Conservation (phyloP, 2,888 invertebrate genomes). For the Bombyx huttoni region DNA sequence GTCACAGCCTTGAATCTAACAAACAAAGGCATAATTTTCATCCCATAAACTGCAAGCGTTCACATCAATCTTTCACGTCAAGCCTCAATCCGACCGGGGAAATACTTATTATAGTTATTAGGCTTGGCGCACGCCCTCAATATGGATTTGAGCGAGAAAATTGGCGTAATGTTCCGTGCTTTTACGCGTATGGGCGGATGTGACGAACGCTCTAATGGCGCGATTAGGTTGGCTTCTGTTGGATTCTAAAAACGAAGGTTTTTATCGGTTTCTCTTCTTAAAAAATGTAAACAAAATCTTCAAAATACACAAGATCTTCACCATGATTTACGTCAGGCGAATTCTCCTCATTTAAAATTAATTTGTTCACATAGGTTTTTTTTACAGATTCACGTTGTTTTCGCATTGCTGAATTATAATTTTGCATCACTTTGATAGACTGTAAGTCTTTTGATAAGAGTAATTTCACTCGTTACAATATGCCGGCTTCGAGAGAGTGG, state of each 20-base stretch:
- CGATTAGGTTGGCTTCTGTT: neutral
- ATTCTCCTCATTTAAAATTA: too few species aligned
- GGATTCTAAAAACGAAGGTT: neutral
- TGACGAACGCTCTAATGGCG: neutral
- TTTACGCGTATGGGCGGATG: neutral
- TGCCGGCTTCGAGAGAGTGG: too few species aligned
- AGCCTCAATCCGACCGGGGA: constrained; percentile 14
- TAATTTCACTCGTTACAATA: too few species aligned
- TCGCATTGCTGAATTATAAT: too few species aligned
- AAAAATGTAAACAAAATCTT: neutral
- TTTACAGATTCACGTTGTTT: too few species aligned
- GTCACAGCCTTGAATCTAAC: neutral
- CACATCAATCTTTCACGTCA: constrained; percentile 28
- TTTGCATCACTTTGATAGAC: too few species aligned
- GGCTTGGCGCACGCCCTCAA: constrained; percentile 6
- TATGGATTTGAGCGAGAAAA: constrained; percentile 4
- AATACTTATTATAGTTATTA: constrained; percentile 27
- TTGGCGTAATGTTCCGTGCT: constrained; percentile 1
- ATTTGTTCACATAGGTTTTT: too few species aligned
- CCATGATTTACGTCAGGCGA: too few species aligned
- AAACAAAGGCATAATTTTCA: neutral
- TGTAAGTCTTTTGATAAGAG: too few species aligned
- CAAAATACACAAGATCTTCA: too few species aligned
- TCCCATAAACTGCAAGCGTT: neutral
- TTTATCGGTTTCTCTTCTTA: neutral